Percentiles rank a stretch among this genome's conserved stretches.
phyloP scores from a whole-genome alignment of 2,113 vertebrate species.

The Tupaia tana region DNA sequence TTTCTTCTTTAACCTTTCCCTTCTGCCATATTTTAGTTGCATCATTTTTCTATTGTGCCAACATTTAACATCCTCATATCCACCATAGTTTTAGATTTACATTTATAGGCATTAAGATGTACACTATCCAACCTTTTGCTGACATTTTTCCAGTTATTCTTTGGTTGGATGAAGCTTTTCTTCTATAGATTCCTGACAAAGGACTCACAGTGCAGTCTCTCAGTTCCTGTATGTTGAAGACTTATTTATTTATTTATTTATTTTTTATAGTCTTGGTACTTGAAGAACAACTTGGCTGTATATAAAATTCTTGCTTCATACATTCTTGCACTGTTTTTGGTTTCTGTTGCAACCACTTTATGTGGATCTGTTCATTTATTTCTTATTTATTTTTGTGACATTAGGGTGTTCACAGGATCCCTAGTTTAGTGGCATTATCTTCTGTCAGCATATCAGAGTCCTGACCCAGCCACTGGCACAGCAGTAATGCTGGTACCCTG shows the following conservation, averaged over 20 bases:
- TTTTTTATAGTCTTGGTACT: not conserved
- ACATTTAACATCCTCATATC: not conserved
- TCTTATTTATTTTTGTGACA: not conserved
- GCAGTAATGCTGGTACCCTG: too few species aligned
- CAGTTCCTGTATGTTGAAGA: not conserved
- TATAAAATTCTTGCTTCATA: not conserved
- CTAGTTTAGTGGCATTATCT: not conserved
- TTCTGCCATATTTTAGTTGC: not conserved
- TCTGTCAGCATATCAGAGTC: not conserved
- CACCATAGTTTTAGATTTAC: not conserved
- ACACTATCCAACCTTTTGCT: not conserved
- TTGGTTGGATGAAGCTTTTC: not conserved
- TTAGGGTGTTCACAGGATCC: not conserved
- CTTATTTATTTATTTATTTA: not conserved
- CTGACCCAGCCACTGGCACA: too few species aligned
- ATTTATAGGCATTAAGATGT: not conserved
- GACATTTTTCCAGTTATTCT: not conserved
- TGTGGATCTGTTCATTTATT: not conserved
- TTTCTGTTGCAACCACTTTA: not conserved
- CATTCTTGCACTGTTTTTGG: not conserved
- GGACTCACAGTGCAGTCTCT: not conserved
- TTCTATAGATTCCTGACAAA: not conserved
- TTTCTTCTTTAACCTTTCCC: not conserved
- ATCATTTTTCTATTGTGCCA: not conserved
- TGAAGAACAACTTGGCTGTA: not conserved